Conservation (phyloP, 2,113 vertebrate genomes). For the Amphiprion ocellaris region DNA sequence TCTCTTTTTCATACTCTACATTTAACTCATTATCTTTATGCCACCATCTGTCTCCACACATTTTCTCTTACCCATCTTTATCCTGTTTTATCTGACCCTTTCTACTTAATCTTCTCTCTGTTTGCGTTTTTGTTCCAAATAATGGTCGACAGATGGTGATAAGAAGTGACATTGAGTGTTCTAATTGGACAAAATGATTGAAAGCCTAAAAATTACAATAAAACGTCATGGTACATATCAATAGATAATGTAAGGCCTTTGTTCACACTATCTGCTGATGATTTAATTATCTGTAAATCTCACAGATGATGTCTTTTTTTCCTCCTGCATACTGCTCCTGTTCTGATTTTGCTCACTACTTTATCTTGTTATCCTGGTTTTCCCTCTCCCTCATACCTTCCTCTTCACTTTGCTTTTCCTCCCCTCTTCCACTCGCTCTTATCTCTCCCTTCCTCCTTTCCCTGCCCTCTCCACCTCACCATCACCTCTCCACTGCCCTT, state of each 20-base stretch:
- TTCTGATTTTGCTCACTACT: background rate
- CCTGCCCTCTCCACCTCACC: slow-evolving; percentile 23
- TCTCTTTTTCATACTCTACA: background rate
- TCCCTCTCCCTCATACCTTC: slow-evolving; percentile 8
- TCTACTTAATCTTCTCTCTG: background rate
- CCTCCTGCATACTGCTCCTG: background rate
- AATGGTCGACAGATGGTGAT: background rate
- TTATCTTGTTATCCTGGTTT: background rate
- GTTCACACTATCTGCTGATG: background rate
- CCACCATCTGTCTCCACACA: background rate
- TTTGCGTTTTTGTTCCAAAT: background rate
- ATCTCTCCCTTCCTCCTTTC: slow-evolving; percentile 12
- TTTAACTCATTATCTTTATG: background rate
- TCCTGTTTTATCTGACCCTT: background rate
- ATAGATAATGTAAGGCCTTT: background rate
- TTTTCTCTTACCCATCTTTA: background rate
- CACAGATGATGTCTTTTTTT: background rate
- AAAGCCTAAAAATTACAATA: background rate
- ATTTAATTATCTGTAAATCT: background rate
- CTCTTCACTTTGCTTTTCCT: background rate
- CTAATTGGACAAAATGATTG: background rate
- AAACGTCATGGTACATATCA: background rate
- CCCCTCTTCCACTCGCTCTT: background rate
- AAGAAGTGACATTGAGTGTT: background rate
- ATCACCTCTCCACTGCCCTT: slow-evolving; percentile 42